Evolutionary conservation across 2,113 vertebrate species (phyloP), one percentile per base, ranked within the genome.

Genomic region (Neomonachus schauinslandi): DNA sequence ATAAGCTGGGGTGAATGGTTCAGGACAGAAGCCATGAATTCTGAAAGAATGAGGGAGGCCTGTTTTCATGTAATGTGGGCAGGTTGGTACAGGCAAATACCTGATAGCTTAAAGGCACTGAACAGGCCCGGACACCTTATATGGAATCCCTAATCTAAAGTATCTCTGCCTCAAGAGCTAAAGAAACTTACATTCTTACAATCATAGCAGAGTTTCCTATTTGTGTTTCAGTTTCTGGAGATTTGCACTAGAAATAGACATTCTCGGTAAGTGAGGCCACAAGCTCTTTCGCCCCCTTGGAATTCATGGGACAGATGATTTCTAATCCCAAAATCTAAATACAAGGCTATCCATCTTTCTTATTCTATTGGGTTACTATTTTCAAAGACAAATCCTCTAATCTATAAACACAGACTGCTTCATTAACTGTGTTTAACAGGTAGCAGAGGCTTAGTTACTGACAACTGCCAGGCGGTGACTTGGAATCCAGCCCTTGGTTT

Each of bases 61-160:
- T 94, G 92, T 95, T 97, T 97, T 90, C 87, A 87, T 90, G 84
- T 61, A 81, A 39, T 7, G 61, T 95, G 95, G 95, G 90, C 97
- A 97, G 97, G 97, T 96, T 96, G 88, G 92, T 97, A 97, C 98
- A 98, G 95, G 98, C 94, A 98, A 97, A 97, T 93, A 92, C 96
- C 94, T 85, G 82, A 96, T 87, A 97, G 95, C 83, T 87, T 95
- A 96, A 96, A 88, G 92, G 91, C 87, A 89, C 18, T 71, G 76
- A 97, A 96, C 98, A 98, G 96, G 97, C 87, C 96, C 80, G 65
- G 92, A 95, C 97, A 95, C 85, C 63, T 55, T 87, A 21, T 31
- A 57, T 53, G 61, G 86, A 96, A 97, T 97, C 83, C 82, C 55
- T 94, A 59, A 95, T 90, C 84, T 80, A 96, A 94, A 97, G 33